phyloP scores from a whole-genome alignment of 1,140 invertebrate genomes.

The Agraylea sexmaculata region DNA sequence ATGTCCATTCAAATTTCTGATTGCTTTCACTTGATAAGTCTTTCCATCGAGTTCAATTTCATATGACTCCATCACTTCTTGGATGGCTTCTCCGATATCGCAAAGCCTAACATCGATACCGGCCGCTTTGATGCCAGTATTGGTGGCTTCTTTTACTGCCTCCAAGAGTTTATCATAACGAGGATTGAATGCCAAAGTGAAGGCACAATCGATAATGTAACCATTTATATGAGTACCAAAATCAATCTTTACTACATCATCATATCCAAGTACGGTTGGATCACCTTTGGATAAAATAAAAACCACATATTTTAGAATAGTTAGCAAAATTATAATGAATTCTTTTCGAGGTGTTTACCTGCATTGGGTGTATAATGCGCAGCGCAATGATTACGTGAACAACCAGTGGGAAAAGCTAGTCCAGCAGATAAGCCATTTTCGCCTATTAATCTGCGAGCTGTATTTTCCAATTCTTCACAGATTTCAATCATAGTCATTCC shows the following conservation, averaged over 20 bases:
- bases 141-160: constrained; percentile 94
- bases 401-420: constrained; percentile 97
- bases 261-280: constrained; percentile 83
- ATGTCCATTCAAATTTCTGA: constrained; percentile 97
- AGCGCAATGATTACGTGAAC: constrained; percentile 96
- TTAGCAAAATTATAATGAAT: background rate
- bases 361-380: constrained; percentile 99
- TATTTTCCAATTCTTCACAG: constrained; percentile 91
- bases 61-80: constrained; percentile 99
- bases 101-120: constrained; percentile 97
- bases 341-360: constrained; percentile 32
- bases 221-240: constrained; percentile 99
- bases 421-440: constrained; percentile 95
- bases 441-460: constrained; percentile 80
- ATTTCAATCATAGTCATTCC: constrained; percentile 99
- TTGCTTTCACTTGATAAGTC: constrained; percentile 93
- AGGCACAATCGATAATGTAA: constrained; percentile 97
- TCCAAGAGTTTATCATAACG: constrained; percentile 93
- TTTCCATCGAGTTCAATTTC: constrained; percentile 97
- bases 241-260: constrained; percentile 99
- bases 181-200: constrained; percentile 92
- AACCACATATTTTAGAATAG: background rate
- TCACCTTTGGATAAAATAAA: constrained; percentile 49
- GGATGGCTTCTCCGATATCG: constrained; percentile 94
- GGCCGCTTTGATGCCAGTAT: constrained; percentile 89